Conservation (phyloP, 2,888 invertebrate species). For the Kryphioiulus occultus region DNA sequence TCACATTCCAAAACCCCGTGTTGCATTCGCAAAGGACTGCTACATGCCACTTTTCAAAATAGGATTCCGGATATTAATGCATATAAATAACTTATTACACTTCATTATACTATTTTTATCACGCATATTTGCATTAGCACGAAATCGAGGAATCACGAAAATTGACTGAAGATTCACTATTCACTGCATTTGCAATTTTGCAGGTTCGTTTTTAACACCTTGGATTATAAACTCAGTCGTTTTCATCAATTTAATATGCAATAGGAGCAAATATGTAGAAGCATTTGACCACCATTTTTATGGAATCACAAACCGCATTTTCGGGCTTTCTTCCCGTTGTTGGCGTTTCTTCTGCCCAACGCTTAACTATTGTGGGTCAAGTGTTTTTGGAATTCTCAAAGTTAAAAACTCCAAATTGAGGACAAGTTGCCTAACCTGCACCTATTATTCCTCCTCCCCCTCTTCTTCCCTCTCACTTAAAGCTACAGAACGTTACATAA, state of each 20-base stretch:
- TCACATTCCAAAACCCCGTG: background rate
- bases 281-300: background rate
- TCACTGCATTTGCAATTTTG: too few relatives aligned
- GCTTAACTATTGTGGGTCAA: constrained; percentile 30
- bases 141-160: too few relatives aligned
- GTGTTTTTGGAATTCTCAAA: constrained; percentile 31
- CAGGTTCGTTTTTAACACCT: background rate
- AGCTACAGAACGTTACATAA: constrained; percentile 18
- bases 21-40: too few relatives aligned
- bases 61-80: background rate
- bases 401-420: constrained; percentile 22
- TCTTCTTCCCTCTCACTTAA: background rate
- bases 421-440: constrained; percentile 19
- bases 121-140: too few relatives aligned
- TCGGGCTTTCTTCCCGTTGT: background rate
- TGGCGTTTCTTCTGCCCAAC: background rate
- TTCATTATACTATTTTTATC: too few relatives aligned
- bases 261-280: background rate
- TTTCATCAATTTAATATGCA: background rate
- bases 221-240: background rate
- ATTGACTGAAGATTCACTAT: too few relatives aligned
- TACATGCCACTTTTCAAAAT: too few relatives aligned
- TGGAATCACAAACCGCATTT: constrained; percentile 19
- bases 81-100: background rate
- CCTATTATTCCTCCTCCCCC: constrained; percentile 26